Evolutionary conservation across 2,888 invertebrate species (phyloP), one percentile per base, ranked within the genome.

Genomic region (Lepas anatifera): DNA sequence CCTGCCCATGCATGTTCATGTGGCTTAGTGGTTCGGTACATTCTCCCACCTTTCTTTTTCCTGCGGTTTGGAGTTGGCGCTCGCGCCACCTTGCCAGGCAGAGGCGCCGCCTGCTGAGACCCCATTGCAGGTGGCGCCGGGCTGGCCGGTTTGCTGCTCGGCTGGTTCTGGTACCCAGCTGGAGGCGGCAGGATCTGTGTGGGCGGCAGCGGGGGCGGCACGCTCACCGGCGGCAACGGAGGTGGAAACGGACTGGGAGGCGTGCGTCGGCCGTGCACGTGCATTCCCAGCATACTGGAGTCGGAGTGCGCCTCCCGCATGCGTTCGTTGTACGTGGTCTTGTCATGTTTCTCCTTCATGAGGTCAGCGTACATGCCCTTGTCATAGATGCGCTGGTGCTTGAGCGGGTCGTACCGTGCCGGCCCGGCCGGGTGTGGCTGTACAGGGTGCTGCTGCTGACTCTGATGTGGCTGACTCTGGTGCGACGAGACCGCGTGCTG

Each of bases 331-430:
- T 35, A 46, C 13, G 46, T 3, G 27, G 35, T 46, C 25, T 43
- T 29, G 46, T 68, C 35, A n/a, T 48, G 27, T 11, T 50, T 67
- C 52, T 70, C 48, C 39, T 67, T 67, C 67, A 64, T 66, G 25
- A 63, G 64, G 22, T 67, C 48, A 16, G 50, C 39, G 41, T 58
- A 63, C 41, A 64, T 13, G 41, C 67, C 43, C 32, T 67, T 68
- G 52, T 43, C 50, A 58, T 58, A 39, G 46, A 70, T 70, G 35
- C 27, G 67, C 64, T 37, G 69, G 27, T 69, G 68, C 41, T 71
- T 72, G 35, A 66, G 52, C 7, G 71, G 71, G 11, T 71, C 72
- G 11, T 67, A 48, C 48, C 70, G 72, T 18, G 58, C 25, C 8
- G 37, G 35, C n/a, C 63, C 22, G n/a, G 66, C n/a, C 66, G 16